Percentiles rank a stretch among this genome's conserved stretches.
phyloP scores from a whole-genome alignment of 2,113 vertebrate species.

The Laticauda laticaudata region DNA sequence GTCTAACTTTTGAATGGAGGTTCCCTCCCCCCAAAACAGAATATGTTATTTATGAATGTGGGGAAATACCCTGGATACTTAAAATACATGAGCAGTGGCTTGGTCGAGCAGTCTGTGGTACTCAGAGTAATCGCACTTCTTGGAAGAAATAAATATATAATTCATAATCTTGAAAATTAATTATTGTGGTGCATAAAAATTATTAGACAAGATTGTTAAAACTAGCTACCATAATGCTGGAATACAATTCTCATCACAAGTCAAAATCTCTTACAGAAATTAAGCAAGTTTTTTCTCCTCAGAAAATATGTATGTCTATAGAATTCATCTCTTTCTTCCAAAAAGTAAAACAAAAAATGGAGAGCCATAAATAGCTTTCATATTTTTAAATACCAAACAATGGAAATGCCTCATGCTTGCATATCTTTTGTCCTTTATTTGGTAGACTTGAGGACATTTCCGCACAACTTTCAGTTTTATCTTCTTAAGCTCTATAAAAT shows the following conservation, averaged over 20 bases:
- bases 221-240: not conserved
- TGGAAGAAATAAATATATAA: not conserved
- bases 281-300: not conserved
- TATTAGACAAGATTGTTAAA: not conserved
- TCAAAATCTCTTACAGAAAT: not conserved
- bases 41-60: not conserved
- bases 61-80: not conserved
- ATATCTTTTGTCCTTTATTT: not conserved
- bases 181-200: not conserved
- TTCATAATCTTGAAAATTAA: not conserved
- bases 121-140: not conserved
- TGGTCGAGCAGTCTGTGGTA: not conserved
- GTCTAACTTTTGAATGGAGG: too few relatives aligned
- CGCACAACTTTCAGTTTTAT: not conserved
- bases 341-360: not conserved
- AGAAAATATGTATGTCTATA: not conserved
- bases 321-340: not conserved
- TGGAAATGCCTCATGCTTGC: not conserved
- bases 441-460: not conserved
- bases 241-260: not conserved
- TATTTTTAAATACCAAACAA: not conserved
- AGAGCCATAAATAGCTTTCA: not conserved
- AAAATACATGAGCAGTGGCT: not conserved
- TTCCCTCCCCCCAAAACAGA: not conserved
- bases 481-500: not conserved